These are phyloP conservation scores for Myxocyprinus asiaticus DNA, from an alignment of 2,113 vertebrate species.

Conservation along the genomic window DNA sequence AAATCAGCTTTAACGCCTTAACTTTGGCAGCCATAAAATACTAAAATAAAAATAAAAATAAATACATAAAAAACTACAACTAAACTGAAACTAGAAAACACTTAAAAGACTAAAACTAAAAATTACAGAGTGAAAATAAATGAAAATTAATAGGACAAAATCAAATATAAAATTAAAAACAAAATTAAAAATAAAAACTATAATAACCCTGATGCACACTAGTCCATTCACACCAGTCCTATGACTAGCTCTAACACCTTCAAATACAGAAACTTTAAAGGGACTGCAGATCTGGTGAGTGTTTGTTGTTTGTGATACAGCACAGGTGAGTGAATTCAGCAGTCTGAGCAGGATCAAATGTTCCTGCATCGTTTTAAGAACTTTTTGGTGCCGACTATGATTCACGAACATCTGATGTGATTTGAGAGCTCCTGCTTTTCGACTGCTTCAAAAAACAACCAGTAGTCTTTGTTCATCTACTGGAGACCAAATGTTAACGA, in stretches of 20 bases:
- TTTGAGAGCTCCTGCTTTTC: background rate
- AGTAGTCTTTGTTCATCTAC: background rate
- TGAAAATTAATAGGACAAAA: no score
- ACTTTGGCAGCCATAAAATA: no score
- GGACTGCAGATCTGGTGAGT: background rate
- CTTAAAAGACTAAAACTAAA: no score
- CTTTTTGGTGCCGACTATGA: background rate
- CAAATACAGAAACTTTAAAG: conserved; percentile 24
- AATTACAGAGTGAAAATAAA: no score
- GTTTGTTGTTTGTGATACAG: background rate
- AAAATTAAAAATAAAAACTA: no score
- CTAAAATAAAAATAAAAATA: no score
- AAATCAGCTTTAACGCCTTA: no score
- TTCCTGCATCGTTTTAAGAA: background rate
- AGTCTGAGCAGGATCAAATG: conserved; percentile 24
- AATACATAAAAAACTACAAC: no score
- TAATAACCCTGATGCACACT: no score
- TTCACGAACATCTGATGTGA: background rate
- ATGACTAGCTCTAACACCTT: conserved; percentile 7
- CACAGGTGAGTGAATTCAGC: background rate
- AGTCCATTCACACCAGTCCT: background rate
- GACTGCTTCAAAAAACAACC: background rate
- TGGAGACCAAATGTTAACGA: background rate
- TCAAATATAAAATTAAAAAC: no score
- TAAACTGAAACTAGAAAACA: no score